Evolutionary conservation across 1,140 invertebrate genomes (phyloP).

Genomic region (Ylistrum balloti): DNA sequence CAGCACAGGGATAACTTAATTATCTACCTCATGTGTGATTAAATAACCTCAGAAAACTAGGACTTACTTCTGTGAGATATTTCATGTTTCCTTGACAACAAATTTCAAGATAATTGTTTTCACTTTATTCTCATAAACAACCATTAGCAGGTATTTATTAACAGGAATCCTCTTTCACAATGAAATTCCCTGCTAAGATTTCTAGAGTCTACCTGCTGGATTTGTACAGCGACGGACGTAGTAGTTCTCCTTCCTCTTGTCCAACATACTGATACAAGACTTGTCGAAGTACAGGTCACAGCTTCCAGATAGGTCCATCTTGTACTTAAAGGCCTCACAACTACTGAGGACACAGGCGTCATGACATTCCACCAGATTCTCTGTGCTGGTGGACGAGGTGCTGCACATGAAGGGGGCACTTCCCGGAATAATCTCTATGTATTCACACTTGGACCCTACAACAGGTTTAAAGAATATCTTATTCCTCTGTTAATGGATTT

Average conservation of each 20-base stretch:
- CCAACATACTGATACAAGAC: conserved; percentile 56
- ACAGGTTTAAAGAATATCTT: no score
- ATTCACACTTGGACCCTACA: conserved; percentile 47
- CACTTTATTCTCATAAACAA: no score
- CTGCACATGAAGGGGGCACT: conserved; percentile 60
- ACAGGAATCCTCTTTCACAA: no score
- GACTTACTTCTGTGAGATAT: no score
- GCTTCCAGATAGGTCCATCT: background rate
- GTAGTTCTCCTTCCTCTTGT: conserved; percentile 59
- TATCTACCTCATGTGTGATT: no score
- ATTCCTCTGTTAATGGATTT: no score
- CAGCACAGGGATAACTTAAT: no score
- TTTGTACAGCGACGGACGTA: conserved; percentile 60
- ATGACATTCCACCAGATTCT: conserved; percentile 55
- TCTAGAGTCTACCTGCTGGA: conserved; percentile 46
- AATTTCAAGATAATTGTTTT: no score
- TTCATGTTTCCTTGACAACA: no score
- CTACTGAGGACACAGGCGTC: conserved; percentile 56
- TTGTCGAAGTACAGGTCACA: conserved; percentile 63
- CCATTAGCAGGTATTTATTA: no score
- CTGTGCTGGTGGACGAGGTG: conserved; percentile 54
- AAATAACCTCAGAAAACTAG: no score
- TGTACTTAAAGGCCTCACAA: conserved; percentile 59
- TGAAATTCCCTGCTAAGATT: no score
- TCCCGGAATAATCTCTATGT: conserved; percentile 58